These are phyloP conservation scores for Xestia sexstrigata DNA, from an alignment of 2,888 invertebrate species.

Conservation along the genomic window DNA sequence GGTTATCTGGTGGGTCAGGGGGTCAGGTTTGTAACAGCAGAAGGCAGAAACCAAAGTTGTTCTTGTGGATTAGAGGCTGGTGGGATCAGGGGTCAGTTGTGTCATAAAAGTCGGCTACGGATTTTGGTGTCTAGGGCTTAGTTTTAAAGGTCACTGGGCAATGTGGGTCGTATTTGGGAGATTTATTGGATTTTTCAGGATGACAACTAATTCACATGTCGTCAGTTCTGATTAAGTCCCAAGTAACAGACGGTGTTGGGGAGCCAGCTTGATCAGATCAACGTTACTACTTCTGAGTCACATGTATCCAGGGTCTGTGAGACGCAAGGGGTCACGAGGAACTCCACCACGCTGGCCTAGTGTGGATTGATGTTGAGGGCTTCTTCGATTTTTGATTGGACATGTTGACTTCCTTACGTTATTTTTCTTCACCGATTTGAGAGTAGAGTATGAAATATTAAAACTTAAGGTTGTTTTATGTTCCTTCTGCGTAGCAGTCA, in stretches of 20 bases:
- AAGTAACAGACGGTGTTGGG: background rate
- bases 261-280: background rate
- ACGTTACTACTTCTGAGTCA: background rate
- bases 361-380: background rate
- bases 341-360: background rate
- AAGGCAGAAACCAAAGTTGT: conserved; percentile 4
- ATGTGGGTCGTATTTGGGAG: background rate
- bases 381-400: background rate
- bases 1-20: conserved; percentile 21
- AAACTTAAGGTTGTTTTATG: no score
- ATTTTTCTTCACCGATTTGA: background rate
- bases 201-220: background rate
- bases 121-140: background rate
- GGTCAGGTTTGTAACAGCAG: conserved; percentile 27
- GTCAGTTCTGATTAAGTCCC: background rate
- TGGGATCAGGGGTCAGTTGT: background rate
- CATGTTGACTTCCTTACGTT: no score
- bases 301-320: background rate
- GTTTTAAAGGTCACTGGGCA: background rate
- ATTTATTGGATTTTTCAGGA: background rate
- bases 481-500: no score
- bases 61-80: background rate
- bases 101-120: background rate
- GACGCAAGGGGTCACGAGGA: background rate
- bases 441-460: background rate